Conservation (phyloP, 1,140 invertebrate genomes). For the Drosophila busckii region DNA sequence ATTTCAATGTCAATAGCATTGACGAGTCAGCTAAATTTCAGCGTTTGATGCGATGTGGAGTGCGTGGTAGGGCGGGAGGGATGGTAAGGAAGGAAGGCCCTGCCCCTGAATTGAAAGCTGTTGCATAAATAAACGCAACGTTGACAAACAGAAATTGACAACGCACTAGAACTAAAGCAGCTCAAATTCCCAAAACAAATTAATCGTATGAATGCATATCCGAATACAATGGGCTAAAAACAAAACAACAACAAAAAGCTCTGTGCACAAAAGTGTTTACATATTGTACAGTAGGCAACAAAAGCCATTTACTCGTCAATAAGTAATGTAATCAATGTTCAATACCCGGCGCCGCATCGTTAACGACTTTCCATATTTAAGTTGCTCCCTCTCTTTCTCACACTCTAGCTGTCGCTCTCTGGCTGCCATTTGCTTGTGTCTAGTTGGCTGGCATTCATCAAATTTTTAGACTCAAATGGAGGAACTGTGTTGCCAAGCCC, state of each 20-base stretch:
- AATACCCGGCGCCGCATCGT: conserved; percentile 8
- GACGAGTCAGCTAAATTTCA: conserved; percentile 56
- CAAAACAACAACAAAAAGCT: no score
- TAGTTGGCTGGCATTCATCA: conserved; percentile 36
- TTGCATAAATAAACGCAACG: conserved; percentile 58
- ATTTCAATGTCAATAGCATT: conserved; percentile 69
- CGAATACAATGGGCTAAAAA: conserved; percentile 46
- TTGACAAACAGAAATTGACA: conserved; percentile 56
- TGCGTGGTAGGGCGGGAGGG: not conserved
- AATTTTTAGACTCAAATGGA: conserved; percentile 32
- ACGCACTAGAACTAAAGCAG: conserved; percentile 5
- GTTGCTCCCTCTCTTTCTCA: no score
- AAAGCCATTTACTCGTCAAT: conserved; percentile 41
- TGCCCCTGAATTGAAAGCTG: conserved; percentile 9
- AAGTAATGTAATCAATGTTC: conserved; percentile 56
- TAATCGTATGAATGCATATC: conserved; percentile 66
- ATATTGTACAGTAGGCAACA: conserved; percentile 45
- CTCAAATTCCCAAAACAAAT: conserved; percentile 61
- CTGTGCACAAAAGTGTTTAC: not conserved
- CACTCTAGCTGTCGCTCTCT: no score
- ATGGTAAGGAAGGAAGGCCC: conserved; percentile 1
- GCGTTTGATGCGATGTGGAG: conserved; percentile 11
- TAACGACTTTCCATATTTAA: conserved; percentile 33
- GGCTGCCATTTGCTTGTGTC: no score
- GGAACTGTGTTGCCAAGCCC: conserved; percentile 30